Conservation (phyloP, 2,113 vertebrate genomes). For the Eulacestoma nigropectus region DNA sequence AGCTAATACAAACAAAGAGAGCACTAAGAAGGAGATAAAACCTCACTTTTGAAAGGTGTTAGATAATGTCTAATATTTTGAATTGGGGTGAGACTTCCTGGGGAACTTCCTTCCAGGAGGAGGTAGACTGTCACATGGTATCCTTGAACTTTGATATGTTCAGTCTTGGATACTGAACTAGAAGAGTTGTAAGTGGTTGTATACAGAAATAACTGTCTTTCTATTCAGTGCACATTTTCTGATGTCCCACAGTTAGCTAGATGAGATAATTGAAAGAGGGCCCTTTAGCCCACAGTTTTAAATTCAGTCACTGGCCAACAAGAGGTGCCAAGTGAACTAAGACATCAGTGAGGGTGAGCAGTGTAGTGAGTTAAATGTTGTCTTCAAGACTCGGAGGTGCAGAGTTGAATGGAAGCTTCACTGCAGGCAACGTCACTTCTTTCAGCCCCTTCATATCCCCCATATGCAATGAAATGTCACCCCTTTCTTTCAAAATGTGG, state of each 20-base stretch:
- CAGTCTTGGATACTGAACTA: neutral
- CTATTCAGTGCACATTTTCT: neutral
- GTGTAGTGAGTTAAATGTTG: neutral
- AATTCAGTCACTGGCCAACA: neutral
- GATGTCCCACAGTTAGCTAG: neutral
- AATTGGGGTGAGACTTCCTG: neutral
- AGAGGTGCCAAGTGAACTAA: neutral
- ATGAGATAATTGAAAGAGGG: neutral
- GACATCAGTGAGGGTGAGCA: neutral
- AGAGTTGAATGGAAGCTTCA: neutral
- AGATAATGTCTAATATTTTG: neutral
- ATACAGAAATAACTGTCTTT: neutral
- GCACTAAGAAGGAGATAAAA: neutral
- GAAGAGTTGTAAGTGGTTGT: neutral
- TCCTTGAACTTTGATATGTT: neutral
- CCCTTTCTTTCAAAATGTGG: neutral
- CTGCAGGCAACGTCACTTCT: neutral
- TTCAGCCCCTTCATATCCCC: neutral
- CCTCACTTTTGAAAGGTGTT: neutral
- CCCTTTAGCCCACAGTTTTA: neutral
- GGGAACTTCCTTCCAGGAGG: neutral
- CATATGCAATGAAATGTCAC: neutral
- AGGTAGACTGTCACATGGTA: neutral
- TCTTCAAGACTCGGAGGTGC: neutral
- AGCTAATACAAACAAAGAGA: slow-evolving; percentile 1